A percentile compares a stretch with the other conserved stretches of the same genome.
These are phyloP conservation scores for Hirudinaria manillensis DNA, from an alignment of 2,888 invertebrate species.

Conservation along the genomic window DNA sequence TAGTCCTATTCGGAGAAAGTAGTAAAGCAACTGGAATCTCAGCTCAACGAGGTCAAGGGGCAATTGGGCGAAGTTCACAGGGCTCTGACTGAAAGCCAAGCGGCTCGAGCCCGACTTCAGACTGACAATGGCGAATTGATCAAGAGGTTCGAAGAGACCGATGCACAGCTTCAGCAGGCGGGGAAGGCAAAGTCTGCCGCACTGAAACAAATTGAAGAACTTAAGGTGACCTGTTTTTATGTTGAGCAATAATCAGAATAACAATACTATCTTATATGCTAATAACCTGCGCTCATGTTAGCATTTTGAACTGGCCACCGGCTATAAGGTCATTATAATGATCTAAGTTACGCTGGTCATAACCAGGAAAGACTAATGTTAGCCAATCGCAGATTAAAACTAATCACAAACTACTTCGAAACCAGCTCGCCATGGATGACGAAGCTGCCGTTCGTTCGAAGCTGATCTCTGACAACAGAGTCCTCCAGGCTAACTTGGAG, in stretches of 20 bases:
- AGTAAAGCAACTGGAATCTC: slow-evolving; percentile 92
- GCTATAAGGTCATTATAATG: background rate
- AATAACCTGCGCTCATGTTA: background rate
- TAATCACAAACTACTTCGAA: background rate
- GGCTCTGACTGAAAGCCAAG: slow-evolving; percentile 64
- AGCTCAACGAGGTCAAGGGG: slow-evolving; percentile 86
- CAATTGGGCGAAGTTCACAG: slow-evolving; percentile 96
- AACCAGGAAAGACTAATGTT: background rate
- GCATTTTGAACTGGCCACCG: background rate
- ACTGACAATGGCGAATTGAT: slow-evolving; percentile 86
- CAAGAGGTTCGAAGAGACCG: slow-evolving; percentile 80
- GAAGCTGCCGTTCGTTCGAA: slow-evolving; percentile 62
- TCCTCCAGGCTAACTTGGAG: slow-evolving; percentile 95
- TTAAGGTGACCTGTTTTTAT: slow-evolving; percentile 66
- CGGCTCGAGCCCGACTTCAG: slow-evolving; percentile 66
- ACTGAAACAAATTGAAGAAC: slow-evolving; percentile 92
- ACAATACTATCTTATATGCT: background rate
- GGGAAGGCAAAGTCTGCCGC: slow-evolving; percentile 85
- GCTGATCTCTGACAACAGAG: slow-evolving; percentile 77
- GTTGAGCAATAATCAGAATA: background rate
- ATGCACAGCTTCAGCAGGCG: slow-evolving; percentile 88
- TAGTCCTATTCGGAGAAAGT: slow-evolving; percentile 97
- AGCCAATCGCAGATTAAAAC: background rate
- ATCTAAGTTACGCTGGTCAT: background rate
- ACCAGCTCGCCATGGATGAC: slow-evolving; percentile 80